Evolutionary conservation across 1,140 invertebrate genomes (phyloP).

Genomic region (Ostrea denselamellosa): DNA sequence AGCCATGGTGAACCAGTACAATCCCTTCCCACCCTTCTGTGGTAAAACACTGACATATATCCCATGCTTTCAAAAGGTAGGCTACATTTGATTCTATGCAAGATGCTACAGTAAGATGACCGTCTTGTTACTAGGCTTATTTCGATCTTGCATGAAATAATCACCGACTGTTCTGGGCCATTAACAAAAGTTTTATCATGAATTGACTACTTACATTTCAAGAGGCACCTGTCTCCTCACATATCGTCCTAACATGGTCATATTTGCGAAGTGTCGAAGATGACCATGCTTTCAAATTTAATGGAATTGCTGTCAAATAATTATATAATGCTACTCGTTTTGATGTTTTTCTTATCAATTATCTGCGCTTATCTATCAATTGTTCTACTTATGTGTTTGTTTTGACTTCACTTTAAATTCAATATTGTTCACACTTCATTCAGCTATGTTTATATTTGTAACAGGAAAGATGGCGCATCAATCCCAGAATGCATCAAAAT

Average conservation of each 20-base stretch:
- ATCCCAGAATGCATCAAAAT: constrained; percentile 40
- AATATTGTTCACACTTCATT: neutral
- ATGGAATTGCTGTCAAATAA: neutral
- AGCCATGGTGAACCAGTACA: too few relatives aligned
- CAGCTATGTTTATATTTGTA: constrained; percentile 25
- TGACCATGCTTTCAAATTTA: neutral
- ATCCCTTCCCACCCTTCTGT: too few relatives aligned
- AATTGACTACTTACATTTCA: constrained; percentile 29
- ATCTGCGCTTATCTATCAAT: neutral
- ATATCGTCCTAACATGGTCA: constrained; percentile 35
- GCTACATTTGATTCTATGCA: too few relatives aligned
- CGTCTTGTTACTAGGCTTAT: too few relatives aligned
- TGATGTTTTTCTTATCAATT: neutral
- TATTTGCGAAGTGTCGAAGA: constrained; percentile 5
- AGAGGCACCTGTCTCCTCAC: constrained; percentile 24
- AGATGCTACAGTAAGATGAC: too few relatives aligned
- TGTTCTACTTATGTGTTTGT: neutral
- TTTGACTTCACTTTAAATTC: neutral
- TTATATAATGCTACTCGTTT: neutral
- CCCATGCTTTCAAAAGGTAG: too few relatives aligned
- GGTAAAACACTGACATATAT: too few relatives aligned
- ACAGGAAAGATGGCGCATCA: constrained; percentile 31
- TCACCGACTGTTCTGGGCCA: too few relatives aligned
- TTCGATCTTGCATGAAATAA: too few relatives aligned
- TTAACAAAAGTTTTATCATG: neutral